Base-by-base conservation (phyloP, 2,113 vertebrate genomes). In the Apteryx owenii region DNA sequence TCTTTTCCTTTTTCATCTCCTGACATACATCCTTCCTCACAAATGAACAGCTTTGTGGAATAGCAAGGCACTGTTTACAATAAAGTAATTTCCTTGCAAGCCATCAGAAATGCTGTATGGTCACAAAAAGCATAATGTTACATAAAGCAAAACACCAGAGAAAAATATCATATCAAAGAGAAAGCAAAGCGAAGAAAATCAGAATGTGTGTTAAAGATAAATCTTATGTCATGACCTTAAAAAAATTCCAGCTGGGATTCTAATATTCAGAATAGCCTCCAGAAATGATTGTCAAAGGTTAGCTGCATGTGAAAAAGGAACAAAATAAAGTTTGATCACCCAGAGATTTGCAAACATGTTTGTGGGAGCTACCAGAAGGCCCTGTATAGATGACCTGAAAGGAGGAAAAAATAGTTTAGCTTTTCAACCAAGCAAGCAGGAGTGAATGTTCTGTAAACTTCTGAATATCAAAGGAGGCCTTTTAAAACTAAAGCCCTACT, bases 271-370 rank as follows among this genome's bases (percentile, higher is more conserved):
- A 90, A 89, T 66, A 95, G 51, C 36, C 75, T 77, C 96, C 79
- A 80, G 78, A 94, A 96, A 64, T 89, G 0, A 93, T 96, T 96
- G 96, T 95, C 69, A 95, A 97, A 96, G 73, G 56, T 84, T 78
- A 72, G 40, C 38, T 91, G 48, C 38, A 62, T 94, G 81, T 56
- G 54, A 54, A 95, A 81, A 95, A 50, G 48, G 69, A 97, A 80
- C 38, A 92, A 62, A 90, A 93, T 54, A 56, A 88, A 81, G 53
- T 72, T 88, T 92, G 77, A 64, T 83, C 58, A 89, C 46, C 58
- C 33, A 92, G 66, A 77, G 46, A 91, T 93, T 95, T 94, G 85
- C 73, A 76, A 85, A 54, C 19, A 0, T 50, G 9, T 54, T 62
- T 19, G 28, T 76, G 40, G 38, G 40, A 83, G 65, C 65, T 40